A percentile compares a stretch with the other conserved stretches of the same genome.
Evolutionary conservation across 2,113 vertebrate genomes (phyloP).

Genomic region (Upupa epops): DNA sequence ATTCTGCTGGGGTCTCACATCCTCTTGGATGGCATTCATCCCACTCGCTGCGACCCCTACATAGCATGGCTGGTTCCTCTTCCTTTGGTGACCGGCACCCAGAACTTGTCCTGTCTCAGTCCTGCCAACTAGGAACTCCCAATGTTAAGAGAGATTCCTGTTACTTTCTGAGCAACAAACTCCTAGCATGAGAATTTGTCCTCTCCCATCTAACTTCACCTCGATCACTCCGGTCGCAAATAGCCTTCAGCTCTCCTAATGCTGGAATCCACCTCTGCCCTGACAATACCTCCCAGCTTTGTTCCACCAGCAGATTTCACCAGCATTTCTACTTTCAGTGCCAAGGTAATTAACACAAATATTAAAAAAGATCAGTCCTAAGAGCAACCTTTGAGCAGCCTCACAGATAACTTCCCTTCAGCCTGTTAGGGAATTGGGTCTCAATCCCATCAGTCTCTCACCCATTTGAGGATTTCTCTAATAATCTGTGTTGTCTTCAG

Average conservation of each 20-base stretch:
- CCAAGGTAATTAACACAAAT: constrained; percentile 56
- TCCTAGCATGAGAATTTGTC: not conserved
- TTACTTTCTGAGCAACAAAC: not conserved
- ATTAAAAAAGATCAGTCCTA: constrained; percentile 6
- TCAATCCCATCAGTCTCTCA: not conserved
- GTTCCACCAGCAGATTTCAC: constrained; percentile 13
- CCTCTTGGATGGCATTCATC: not conserved
- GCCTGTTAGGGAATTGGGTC: not conserved
- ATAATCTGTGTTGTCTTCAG: not conserved
- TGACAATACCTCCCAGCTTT: not conserved
- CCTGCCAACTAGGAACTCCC: not conserved
- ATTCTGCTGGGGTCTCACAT: not conserved
- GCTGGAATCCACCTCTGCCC: not conserved
- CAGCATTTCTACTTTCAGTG: not conserved
- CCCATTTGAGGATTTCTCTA: not conserved
- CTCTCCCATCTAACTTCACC: not conserved
- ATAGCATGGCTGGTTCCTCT: not conserved
- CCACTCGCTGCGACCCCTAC: not conserved
- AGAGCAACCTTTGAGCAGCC: constrained; percentile 6
- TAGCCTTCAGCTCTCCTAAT: not conserved
- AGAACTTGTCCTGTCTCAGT: not conserved
- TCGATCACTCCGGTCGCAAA: not conserved
- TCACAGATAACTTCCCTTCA: not conserved
- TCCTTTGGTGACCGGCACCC: not conserved
- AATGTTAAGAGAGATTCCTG: not conserved